Evolutionary conservation across 2,797 vertebrate species (phyloP).

Genomic region (Mallotus villosus): DNA sequence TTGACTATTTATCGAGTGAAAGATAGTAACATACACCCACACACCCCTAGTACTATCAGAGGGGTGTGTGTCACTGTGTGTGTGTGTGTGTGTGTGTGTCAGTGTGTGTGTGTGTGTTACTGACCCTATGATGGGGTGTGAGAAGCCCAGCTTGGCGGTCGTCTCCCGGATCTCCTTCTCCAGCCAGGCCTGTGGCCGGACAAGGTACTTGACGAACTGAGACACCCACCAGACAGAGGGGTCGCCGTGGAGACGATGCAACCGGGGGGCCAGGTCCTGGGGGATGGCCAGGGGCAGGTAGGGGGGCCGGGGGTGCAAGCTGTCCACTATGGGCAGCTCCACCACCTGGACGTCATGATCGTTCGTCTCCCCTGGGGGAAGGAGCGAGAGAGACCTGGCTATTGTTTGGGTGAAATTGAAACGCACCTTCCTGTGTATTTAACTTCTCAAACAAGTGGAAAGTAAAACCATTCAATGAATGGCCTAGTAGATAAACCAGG

Average conservation of each 20-base stretch:
- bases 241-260: conserved; percentile 92
- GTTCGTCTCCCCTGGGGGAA: conserved; percentile 84
- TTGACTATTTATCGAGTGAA: no score
- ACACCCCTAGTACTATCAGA: conserved; percentile 3
- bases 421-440: no score
- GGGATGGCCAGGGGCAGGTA: conserved; percentile 93
- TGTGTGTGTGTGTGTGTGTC: conserved; percentile 12
- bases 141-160: conserved; percentile 93
- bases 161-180: conserved; percentile 96
- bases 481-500: not conserved
- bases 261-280: conserved; percentile 89
- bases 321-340: conserved; percentile 96
- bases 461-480: no score
- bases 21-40: no score
- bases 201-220: conserved; percentile 97
- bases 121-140: conserved; percentile 96
- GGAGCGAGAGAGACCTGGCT: not conserved
- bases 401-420: not conserved
- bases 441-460: no score
- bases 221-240: conserved; percentile 99
- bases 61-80: not conserved
- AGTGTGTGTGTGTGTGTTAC: conserved; percentile 12
- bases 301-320: conserved; percentile 93
- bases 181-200: conserved; percentile 93
- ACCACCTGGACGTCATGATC: conserved; percentile 96